phyloP scores from a whole-genome alignment of 2,888 invertebrate genomes.

The Diaphora mendica region DNA sequence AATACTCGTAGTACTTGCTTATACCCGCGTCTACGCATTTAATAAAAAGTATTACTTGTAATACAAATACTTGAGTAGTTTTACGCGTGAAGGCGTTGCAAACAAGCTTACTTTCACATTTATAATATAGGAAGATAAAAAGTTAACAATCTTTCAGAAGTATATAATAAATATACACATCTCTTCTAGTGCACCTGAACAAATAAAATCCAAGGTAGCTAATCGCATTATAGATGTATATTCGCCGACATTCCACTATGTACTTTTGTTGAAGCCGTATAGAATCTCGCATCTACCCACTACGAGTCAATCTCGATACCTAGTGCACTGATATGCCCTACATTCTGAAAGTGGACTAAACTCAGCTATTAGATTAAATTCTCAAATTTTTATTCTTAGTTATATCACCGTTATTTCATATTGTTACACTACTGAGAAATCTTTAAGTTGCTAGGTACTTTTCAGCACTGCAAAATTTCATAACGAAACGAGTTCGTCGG shows the following conservation, averaged over 20 bases:
- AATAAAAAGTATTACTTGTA: too few relatives aligned
- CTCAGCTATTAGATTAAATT: slow-evolving; percentile 39
- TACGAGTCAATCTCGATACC: slow-evolving; percentile 22
- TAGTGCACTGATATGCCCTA: slow-evolving; percentile 33
- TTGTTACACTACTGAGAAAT: not conserved
- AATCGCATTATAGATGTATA: slow-evolving; percentile 12
- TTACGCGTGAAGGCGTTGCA: too few relatives aligned
- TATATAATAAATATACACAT: not conserved
- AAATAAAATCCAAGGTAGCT: slow-evolving; percentile 7
- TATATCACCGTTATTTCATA: not conserved
- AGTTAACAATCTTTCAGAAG: not conserved
- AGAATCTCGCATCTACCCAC: slow-evolving; percentile 41
- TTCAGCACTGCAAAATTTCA: not conserved
- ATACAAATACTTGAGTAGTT: too few relatives aligned
- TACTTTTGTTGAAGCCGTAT: slow-evolving; percentile 25
- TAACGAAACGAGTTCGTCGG: not conserved
- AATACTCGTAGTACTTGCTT: too few relatives aligned
- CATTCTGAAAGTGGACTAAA: slow-evolving; percentile 40
- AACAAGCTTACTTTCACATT: too few relatives aligned
- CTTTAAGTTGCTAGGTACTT: not conserved
- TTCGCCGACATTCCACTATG: slow-evolving; percentile 14
- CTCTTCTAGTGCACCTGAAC: slow-evolving; percentile 4
- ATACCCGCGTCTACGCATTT: too few relatives aligned
- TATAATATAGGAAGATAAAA: too few relatives aligned
- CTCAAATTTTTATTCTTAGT: slow-evolving; percentile 17